A percentile compares a stretch with the other conserved stretches of the same genome.
phyloP scores from a whole-genome alignment of 2,888 invertebrate genomes.

The Lymantria monacha region DNA sequence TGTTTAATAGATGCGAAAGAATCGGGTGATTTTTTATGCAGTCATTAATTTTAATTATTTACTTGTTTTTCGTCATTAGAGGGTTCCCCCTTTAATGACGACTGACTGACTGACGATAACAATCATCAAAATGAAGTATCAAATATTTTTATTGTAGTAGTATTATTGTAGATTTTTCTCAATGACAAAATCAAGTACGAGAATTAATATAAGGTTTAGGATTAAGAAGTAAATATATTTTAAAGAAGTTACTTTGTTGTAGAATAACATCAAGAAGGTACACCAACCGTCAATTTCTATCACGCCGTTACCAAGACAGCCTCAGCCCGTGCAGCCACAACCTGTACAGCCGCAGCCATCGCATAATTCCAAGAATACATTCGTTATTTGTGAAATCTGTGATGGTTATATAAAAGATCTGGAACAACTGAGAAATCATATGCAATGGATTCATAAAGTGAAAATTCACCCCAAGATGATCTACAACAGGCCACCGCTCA shows the following conservation, averaged over 20 bases:
- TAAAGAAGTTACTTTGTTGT: conserved; percentile 24
- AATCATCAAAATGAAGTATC: too few relatives aligned
- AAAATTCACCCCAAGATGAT: conserved; percentile 98
- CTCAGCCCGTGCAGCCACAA: conserved; percentile 80
- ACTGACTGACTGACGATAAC: too few relatives aligned
- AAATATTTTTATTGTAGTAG: too few relatives aligned
- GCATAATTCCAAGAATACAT: conserved; percentile 85
- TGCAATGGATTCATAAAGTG: conserved; percentile 99
- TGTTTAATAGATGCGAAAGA: too few relatives aligned
- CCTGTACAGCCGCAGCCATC: conserved; percentile 56
- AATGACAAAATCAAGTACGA: too few relatives aligned
- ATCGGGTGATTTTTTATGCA: too few relatives aligned
- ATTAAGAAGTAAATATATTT: neutral
- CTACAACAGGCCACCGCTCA: conserved; percentile 95
- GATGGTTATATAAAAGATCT: conserved; percentile 98
- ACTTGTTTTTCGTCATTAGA: too few relatives aligned
- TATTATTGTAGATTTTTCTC: too few relatives aligned
- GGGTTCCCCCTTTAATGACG: too few relatives aligned
- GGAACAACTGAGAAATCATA: conserved; percentile 96
- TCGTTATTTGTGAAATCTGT: conserved; percentile 98
- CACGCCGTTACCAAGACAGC: conserved; percentile 88
- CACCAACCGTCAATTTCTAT: conserved; percentile 94
- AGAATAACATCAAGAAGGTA: conserved; percentile 51
- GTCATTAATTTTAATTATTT: too few relatives aligned
- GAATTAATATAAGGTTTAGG: too few relatives aligned